Percentiles rank a stretch among this genome's conserved stretches.
Conservation (phyloP, 2,888 invertebrate species). For the Steinernema scapterisci region DNA sequence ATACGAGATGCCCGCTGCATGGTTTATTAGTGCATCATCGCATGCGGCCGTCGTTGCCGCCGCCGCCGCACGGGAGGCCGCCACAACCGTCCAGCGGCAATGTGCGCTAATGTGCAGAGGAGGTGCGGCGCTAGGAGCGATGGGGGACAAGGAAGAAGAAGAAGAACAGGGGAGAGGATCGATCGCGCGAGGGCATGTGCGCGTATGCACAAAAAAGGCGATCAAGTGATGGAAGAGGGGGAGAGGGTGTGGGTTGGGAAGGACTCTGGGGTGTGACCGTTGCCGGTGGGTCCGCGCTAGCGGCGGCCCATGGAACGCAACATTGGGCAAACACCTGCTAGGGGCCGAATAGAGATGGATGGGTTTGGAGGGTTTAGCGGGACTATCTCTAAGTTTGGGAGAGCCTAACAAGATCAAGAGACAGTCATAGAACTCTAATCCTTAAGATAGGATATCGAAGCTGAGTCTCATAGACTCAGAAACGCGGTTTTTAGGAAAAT, state of each 20-base stretch:
- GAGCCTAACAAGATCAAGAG: too few species aligned
- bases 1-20: conserved; percentile 14
- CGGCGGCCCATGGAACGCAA: background rate
- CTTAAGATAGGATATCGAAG: too few species aligned
- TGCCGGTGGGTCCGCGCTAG: conserved; percentile 11
- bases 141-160: background rate
- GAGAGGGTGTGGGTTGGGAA: too few species aligned
- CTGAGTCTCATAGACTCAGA: too few species aligned
- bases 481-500: too few species aligned
- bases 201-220: conserved; percentile 12
- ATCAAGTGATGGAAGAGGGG: background rate
- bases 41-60: too few species aligned
- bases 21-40: conserved; percentile 19
- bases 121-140: background rate
- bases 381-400: too few species aligned
- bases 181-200: conserved; percentile 28
- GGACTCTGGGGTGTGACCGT: background rate
- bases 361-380: too few species aligned
- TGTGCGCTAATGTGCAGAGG: too few species aligned
- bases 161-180: conserved; percentile 1
- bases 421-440: too few species aligned
- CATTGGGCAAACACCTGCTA: background rate
- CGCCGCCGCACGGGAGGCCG: too few species aligned
- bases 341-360: background rate
- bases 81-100: too few species aligned